Conservation (phyloP, 2,113 vertebrate species). For the Scytalopus superciliaris region DNA sequence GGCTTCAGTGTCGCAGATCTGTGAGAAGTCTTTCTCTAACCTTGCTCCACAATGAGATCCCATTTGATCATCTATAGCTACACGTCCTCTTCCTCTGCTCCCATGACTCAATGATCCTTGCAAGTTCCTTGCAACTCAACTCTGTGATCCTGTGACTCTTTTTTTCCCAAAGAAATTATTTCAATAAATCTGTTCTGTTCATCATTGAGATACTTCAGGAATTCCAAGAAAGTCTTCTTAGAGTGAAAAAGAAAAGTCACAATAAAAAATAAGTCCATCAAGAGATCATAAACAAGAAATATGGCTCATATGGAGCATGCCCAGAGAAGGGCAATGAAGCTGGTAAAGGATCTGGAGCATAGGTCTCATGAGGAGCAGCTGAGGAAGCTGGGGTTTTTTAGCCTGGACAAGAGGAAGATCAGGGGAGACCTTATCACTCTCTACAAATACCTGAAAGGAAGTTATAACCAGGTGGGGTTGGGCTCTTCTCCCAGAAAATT, state of each 20-base stretch:
- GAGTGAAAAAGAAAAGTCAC: neutral
- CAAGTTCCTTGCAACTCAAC: neutral
- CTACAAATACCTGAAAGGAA: too few species aligned
- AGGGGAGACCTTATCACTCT: fast-evolving
- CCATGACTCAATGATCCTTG: neutral
- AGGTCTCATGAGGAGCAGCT: neutral
- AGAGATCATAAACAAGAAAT: neutral
- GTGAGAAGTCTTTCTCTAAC: neutral
- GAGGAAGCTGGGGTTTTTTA: neutral
- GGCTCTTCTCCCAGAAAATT: neutral
- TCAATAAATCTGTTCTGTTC: neutral
- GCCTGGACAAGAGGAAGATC: neutral
- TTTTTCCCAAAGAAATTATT: neutral
- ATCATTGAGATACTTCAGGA: neutral
- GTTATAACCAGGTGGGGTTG: neutral
- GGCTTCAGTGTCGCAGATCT: neutral
- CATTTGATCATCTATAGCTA: neutral
- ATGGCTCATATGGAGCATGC: neutral
- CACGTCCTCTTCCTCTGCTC: neutral
- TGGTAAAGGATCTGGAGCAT: neutral
- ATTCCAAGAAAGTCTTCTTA: neutral
- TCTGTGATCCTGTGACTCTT: neutral
- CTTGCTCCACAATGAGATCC: neutral
- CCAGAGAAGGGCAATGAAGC: neutral
- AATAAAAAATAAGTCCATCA: neutral